Base-by-base conservation (phyloP, 2,113 vertebrate species). In the Tachuris rubrigastra region DNA sequence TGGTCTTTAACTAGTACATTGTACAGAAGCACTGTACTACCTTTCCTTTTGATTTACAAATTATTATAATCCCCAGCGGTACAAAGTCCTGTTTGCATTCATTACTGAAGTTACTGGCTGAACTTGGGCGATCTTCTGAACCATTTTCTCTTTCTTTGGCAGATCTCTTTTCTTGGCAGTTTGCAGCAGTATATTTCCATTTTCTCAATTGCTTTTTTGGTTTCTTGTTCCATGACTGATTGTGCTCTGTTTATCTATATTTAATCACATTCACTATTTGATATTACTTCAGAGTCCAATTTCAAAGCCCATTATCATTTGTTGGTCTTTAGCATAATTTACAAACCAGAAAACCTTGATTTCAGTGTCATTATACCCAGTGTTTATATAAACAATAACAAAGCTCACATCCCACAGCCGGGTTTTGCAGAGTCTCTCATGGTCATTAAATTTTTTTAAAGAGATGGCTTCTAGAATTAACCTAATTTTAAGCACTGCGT, bases 251-350 rank as follows among this genome's bases (percentile, higher is more conserved):
- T 87, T 89, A 93, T 85, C 75, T 87, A 56, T 93, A 79, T 93
- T 85, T 90, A 83, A 93, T 93, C 80, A 60, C 50, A 75, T 91
- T 77, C 90, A 42, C 59, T 67, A 59, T 76, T 72, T 87, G 41
- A 77, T 85, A 80, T 85, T 53, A 49, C 95, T 76, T 94, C 65
- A 52, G 84, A 93, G 76, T 69, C 82, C 78, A 93, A 53, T 93
- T 97, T 86, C 82, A 85, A 73, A 83, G 25, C 46, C 65, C 55
- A 66, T 80, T 79, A 65, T 87, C 60, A 52, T 91, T 74, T 92
- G 73, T 84, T 80, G 66, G 59, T 90, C 63, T 85, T 90, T 69
- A 91, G 76, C 63, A 25, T 76, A 80, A 92, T 78, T 83, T 58
- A 91, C 80, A 85, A 91, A 89, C 58, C 46, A 89, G 68, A 90